Percentiles rank a stretch among this genome's conserved stretches.
Evolutionary conservation across 37 sponge, comb jelly and placozoan species (phyloP).

Genomic region (Ephydatia muelleri): DNA sequence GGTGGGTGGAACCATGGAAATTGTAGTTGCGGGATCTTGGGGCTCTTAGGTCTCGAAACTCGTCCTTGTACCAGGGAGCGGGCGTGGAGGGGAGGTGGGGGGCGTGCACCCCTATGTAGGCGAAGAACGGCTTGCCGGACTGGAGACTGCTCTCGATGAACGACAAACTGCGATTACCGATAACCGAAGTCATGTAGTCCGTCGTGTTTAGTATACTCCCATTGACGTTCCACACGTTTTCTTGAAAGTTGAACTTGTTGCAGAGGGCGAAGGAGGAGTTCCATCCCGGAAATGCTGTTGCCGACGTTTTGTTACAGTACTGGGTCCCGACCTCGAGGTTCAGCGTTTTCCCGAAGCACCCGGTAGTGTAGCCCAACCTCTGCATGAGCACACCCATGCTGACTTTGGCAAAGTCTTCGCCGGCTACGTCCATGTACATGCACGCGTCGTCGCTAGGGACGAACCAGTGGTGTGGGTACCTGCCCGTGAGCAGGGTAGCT

Average conservation of each 20-base stretch:
- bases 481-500: conserved; percentile 63
- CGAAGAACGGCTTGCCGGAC: conserved; percentile 59
- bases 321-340: conserved; percentile 44
- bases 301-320: conserved; percentile 32
- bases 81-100: conserved; percentile 86
- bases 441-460: conserved; percentile 18
- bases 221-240: conserved; percentile 41
- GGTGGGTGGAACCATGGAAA: conserved; percentile 66
- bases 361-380: conserved; percentile 58
- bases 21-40: conserved; percentile 82
- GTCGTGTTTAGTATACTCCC: conserved; percentile 20
- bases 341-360: conserved; percentile 74
- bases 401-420: conserved; percentile 25
- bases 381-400: conserved; percentile 57
- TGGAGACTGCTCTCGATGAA: conserved; percentile 54
- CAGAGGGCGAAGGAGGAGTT: conserved; percentile 70
- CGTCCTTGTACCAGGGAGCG: conserved; percentile 74
- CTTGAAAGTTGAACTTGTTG: conserved; percentile 53
- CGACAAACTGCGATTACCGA: conserved; percentile 54
- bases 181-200: conserved; percentile 73
- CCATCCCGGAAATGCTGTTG: conserved; percentile 56
- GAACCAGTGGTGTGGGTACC: conserved; percentile 71
- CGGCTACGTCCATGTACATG: conserved; percentile 72
- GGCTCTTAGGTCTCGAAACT: conserved; percentile 39
- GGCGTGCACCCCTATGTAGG: conserved; percentile 78